Evolutionary conservation across 30 jellyfish, hydroid and myxozoan species (phyloP).

Genomic region (Sanderia malayensis): DNA sequence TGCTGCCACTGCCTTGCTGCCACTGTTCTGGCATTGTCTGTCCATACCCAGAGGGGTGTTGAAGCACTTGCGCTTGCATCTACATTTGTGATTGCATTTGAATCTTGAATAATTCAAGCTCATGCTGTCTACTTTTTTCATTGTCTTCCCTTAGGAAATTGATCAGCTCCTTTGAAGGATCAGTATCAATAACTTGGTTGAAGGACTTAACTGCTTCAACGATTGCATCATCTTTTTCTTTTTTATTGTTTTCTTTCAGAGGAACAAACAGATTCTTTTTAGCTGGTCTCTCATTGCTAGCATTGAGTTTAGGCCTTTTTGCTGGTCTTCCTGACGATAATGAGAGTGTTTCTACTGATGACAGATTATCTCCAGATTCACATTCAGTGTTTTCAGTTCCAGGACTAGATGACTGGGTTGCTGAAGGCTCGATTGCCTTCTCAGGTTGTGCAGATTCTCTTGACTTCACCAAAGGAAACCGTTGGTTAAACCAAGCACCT

Average conservation of each 20-base stretch:
- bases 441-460: constrained; percentile 52
- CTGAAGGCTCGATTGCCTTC: constrained; percentile 45
- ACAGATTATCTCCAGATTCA: neutral
- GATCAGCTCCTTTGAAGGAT: constrained; percentile 11
- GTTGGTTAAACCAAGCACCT: constrained; percentile 42
- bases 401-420: neutral
- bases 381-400: neutral
- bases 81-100: constrained; percentile 5
- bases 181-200: constrained; percentile 24
- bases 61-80: neutral
- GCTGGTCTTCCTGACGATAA: neutral
- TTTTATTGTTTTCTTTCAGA: neutral
- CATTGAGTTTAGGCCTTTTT: constrained; percentile 1
- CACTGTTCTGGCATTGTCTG: neutral
- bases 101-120: neutral
- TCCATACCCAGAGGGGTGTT: constrained; percentile 4
- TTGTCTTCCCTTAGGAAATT: neutral
- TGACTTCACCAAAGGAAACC: constrained; percentile 45
- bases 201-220: constrained; percentile 20
- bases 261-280: constrained; percentile 21
- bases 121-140: constrained; percentile 3
- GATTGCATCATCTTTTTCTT: constrained; percentile 4
- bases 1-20: neutral
- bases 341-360: neutral
- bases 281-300: neutral